Evolutionary conservation across 2,888 invertebrate genomes (phyloP).

Genomic region (Stenchaetothrips biformis): DNA sequence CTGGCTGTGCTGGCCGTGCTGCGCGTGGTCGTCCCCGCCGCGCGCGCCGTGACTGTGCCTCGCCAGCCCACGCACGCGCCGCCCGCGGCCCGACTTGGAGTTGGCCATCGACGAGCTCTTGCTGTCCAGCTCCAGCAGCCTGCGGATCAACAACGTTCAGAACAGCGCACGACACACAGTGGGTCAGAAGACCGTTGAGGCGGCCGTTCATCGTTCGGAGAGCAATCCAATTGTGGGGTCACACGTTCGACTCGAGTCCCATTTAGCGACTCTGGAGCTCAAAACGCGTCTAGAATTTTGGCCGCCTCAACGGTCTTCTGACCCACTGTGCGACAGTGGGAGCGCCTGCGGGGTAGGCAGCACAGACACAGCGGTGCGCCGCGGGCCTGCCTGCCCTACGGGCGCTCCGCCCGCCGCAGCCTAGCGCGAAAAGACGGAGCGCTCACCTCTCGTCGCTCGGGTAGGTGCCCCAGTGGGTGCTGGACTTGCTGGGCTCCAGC

Average conservation of each 20-base stretch:
- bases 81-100: background rate
- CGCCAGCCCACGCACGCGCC: slow-evolving; percentile 29
- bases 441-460: slow-evolving; percentile 19
- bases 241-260: too few species aligned
- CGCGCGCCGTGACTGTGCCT: slow-evolving; percentile 35
- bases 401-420: background rate
- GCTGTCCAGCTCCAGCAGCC: slow-evolving; percentile 12
- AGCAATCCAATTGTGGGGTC: too few species aligned
- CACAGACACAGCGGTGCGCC: too few species aligned
- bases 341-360: too few species aligned
- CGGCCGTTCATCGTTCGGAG: too few species aligned
- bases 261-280: too few species aligned
- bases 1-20: slow-evolving; percentile 32
- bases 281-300: too few species aligned
- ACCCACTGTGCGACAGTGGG: too few species aligned
- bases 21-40: slow-evolving; percentile 35
- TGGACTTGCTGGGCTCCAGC: slow-evolving; percentile 19
- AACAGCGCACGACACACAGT: too few species aligned
- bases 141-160: background rate
- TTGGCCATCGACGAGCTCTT: background rate
- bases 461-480: slow-evolving; percentile 16
- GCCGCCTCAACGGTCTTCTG: too few species aligned
- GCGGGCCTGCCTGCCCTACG: too few species aligned
- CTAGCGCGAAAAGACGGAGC: background rate
- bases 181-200: too few species aligned